Base-by-base conservation (phyloP, 2,113 vertebrate species). In the Perognathus longimembris region DNA sequence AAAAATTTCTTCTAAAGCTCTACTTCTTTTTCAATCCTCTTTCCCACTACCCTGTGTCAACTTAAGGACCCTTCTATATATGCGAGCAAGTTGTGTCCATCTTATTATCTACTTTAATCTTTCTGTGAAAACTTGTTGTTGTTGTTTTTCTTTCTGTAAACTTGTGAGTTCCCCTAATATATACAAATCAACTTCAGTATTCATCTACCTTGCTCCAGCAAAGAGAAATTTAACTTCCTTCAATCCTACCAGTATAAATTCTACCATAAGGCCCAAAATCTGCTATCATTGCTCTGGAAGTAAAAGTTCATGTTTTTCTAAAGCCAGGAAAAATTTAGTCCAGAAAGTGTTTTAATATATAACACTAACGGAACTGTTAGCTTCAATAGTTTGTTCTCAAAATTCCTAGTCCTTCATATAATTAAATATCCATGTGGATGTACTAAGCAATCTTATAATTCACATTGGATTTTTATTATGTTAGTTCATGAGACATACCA, bases 1-100 rank as follows among this genome's bases (percentile, higher is more conserved):
- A 88, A 57, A 70, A 82, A 81, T 50, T 63, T 63, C 5, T 50
- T 84, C 28, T n/a, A 2, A 61, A 15, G 2, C 71, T 92, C 36
- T 95, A 81, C 67, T 94, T 95, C n/a, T 90, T 95, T 36, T 88
- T 59, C 1, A 12, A 7, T 90, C 79, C n/a, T n/a, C n/a, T 26
- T 64, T 20, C 2, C 5, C 59, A 22, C 57, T 81, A 81, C 75
- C 88, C 40, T 57, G 92, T 45, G 21, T 50, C 36, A 61, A 61
- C 34, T 21, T 7, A 86, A 34, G 15, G 20, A n/a, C 1, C 30
- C 93, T 70, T 63, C 67, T 32, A 75, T 90, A 7, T 7, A 9
- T 89, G 50, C 24, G 11, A 54, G 17, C 8, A 74, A 12, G 89
- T 77, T 85, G 63, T 74, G 11, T 84, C 15, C n/a, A 21, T 63